phyloP scores from a whole-genome alignment of 2,888 invertebrate genomes.

The Acleris emargana region DNA sequence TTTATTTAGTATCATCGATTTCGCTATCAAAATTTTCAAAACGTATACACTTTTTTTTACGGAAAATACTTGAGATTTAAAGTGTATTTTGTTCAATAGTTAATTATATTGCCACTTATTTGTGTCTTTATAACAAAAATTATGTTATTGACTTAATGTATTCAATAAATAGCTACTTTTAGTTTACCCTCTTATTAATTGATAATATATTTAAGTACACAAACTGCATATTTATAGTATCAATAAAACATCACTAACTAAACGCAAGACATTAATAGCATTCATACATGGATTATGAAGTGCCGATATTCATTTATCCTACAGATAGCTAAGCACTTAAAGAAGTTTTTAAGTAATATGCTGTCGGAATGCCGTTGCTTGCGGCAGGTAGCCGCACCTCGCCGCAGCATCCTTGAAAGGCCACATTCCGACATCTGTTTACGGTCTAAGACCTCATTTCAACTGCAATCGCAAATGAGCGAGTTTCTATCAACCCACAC shows the following conservation, averaged over 20 bases:
- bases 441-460: slow-evolving; percentile 73
- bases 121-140: too few relatives aligned
- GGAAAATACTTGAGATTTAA: too few relatives aligned
- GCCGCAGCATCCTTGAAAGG: slow-evolving; percentile 80
- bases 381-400: slow-evolving; percentile 69
- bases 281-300: too few relatives aligned
- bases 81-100: too few relatives aligned
- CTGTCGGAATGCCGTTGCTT: slow-evolving; percentile 68
- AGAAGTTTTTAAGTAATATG: slow-evolving; percentile 31
- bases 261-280: too few relatives aligned
- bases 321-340: slow-evolving; percentile 20
- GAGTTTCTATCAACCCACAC: slow-evolving; percentile 44
- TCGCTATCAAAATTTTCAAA: not conserved
- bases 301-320: not conserved
- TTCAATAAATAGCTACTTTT: too few relatives aligned
- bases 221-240: too few relatives aligned
- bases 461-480: slow-evolving; percentile 51
- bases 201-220: too few relatives aligned
- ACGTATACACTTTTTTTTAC: not conserved
- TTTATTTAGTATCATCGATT: slow-evolving; percentile 5
- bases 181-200: too few relatives aligned
- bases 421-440: slow-evolving; percentile 79
- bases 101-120: too few relatives aligned
- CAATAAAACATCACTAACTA: too few relatives aligned
- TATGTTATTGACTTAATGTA: too few relatives aligned